Evolutionary conservation across 2,113 vertebrate genomes (phyloP).

Genomic region (Bos indicus): DNA sequence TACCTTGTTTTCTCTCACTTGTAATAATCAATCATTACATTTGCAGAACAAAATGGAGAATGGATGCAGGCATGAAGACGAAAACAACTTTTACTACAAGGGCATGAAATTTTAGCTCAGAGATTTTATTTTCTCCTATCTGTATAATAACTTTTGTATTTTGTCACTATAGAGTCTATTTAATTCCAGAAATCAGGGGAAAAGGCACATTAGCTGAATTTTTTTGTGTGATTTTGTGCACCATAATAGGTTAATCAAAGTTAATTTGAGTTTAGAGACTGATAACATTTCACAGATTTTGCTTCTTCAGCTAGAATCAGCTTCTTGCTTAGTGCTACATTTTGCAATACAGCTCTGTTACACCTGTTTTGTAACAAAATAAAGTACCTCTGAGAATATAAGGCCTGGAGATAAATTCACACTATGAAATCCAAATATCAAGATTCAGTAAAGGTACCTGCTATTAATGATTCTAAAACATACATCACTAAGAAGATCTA

Average conservation of each 20-base stretch:
- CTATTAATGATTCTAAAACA: background rate
- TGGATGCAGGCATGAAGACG: background rate
- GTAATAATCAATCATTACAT: background rate
- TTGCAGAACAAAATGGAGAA: background rate
- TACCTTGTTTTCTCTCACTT: background rate
- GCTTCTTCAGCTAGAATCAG: background rate
- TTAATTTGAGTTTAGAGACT: conserved; percentile 10
- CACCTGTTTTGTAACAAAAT: background rate
- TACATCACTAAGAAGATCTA: background rate
- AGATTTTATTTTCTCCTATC: conserved; percentile 25
- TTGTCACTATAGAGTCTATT: background rate
- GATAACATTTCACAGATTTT: background rate
- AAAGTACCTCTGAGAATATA: background rate
- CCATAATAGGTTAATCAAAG: background rate
- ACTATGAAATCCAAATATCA: background rate
- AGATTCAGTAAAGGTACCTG: background rate
- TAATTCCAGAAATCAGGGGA: background rate
- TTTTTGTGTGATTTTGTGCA: background rate
- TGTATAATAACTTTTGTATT: background rate
- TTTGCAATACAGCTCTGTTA: background rate
- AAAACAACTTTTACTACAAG: background rate
- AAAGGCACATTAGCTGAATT: background rate
- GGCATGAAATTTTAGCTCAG: background rate
- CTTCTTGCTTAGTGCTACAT: background rate
- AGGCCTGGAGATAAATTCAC: background rate